Evolutionary conservation across 2,113 vertebrate genomes (phyloP), one percentile per base, ranked within the genome.

Genomic region (Centropus unirufus): DNA sequence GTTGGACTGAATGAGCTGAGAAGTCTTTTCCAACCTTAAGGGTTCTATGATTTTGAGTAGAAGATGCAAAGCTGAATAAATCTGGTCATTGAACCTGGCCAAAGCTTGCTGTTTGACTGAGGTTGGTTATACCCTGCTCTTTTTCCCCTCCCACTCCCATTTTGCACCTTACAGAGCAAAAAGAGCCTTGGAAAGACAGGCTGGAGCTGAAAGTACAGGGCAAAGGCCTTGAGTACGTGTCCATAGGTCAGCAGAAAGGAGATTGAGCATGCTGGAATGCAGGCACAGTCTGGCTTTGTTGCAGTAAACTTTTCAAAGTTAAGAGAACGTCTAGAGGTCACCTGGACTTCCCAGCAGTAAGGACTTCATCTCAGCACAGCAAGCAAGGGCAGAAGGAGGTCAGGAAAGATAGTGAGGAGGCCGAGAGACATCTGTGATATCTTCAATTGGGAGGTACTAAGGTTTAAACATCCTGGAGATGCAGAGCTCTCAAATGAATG

Each of bases 141-240:
- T 74, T 49, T 62, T 6, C 16, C 46, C 27, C 14, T 57, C 30
- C 58, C 27, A 8, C 1, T 14, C 40, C 9, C 8, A 1, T 39
- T 83, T 81, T 57, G 46, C 39, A 40, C 19, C 1, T 63, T 7
- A 5, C 9, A 23, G 46, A 64, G 68, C 27, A 68, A 22, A n/a
- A 55, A 22, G 61, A 44, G 39, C 13, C 30, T 29, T 39, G 55
- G 57, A 46, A 36, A 67, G 70, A 13, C 14, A 4, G 3, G 10
- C n/a, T 11, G 24, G 40, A 74, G 34, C 39, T 81, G 81, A 87
- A 55, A 24, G 19, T 12, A 2, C 20, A 32, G 49, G 44, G 34
- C 81, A 36, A 52, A 24, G 54, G 7, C 52, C 58, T 34, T 21
- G 21, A 5, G 5, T 23, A 14, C 9, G 0, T 0, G 2, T 32